Base-by-base conservation (phyloP, 2,113 vertebrate genomes). In the Caranx melampygus region DNA sequence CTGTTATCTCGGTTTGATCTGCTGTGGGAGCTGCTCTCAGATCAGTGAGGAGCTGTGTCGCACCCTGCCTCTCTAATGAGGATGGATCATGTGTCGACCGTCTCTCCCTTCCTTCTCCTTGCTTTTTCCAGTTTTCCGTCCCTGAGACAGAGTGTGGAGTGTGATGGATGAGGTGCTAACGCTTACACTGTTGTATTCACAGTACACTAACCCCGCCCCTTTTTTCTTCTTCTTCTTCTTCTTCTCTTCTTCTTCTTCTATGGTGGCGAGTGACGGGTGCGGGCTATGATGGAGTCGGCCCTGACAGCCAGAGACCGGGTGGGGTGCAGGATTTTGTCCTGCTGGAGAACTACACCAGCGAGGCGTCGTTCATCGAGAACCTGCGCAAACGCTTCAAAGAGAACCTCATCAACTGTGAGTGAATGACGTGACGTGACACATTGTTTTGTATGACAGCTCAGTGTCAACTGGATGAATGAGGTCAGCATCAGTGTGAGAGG, bases 251-350 rank as follows among this genome's bases (percentile, higher is more conserved):
- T 26, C 37, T 37, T 8, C 40, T 26, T 42, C 66, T 84, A 99
- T 95, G 78, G 91, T 95, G 74, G 96, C 96, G 67, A 95, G 94
- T 83, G 97, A 97, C 96, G 96, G 97, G 42, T 97, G 47, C 95
- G 97, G 61, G 91, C 96, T 74, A 97, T 95, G 93, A 99, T 99
- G 98, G 98, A 99, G 96, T 97, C 96, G 0, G 98, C 98, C 33
- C 95, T 99, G 92, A 99, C 98, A 0, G 98, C 98, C 81, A 97
- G 98, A 7, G 98, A 99, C 92, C 95, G 98, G 1, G 98, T 99
- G 0, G 98, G 0, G 97, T 99, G 75, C 98, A 99, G 95, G 98
- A 99, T 84, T 99, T 99, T 45, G 97, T 99, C 85, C 95, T 99
- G 89, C 94, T 99, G 57, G 98, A 99, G 91, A 99, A 99, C 93